Evolutionary conservation across 2,113 vertebrate species (phyloP), one percentile per base, ranked within the genome.

Genomic region (Chaetodon trifascialis): DNA sequence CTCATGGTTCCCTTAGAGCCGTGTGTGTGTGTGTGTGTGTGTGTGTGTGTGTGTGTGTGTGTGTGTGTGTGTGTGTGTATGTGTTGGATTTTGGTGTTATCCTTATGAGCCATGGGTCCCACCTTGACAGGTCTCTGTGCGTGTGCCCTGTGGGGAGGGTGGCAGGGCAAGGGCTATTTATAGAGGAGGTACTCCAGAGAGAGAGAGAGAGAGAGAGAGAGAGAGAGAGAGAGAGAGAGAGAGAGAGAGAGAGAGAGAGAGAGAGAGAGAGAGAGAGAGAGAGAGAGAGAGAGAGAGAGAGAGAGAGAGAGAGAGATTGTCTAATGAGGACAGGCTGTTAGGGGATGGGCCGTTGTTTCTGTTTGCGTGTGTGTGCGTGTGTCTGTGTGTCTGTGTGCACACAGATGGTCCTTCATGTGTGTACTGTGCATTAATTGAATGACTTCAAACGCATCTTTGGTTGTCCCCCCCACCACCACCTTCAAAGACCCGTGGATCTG

Each of bases 271-370:
- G 82, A 79, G 76, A 88, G 85, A 92, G 86, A 86, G 76, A 88
- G 79, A 78, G 83, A 73, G 83, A 8, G 74, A 66, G 66, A 73
- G 80, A 80, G 82, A 75, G 66, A 82, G 75, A 80, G 73, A 69
- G 63, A 60, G 82, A 64, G 84, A 82, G 72, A 71, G 72, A 79
- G 19, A 79, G 91, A 56, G 89, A 91, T 86, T 88, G 85, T 91
- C 83, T 94, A 94, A 94, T 93, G 90, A 94, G 92, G 90, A 83
- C 92, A 94, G 71, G 81, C 89, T 91, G 87, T 80, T 88, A 87
- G 82, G 83, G 90, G 88, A 89, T 88, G 88, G 90, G 86, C 85
- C 76, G 82, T 88, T 93, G 80, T 92, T 85, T 84, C 73, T 74
- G 51, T 76, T 59, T 52, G 47, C 76, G 83, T 76, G 42, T 84